Percentiles rank a stretch among this genome's conserved stretches.
Evolutionary conservation across 2,888 invertebrate species (phyloP).

Genomic region (Eupeodes latifasciatus): DNA sequence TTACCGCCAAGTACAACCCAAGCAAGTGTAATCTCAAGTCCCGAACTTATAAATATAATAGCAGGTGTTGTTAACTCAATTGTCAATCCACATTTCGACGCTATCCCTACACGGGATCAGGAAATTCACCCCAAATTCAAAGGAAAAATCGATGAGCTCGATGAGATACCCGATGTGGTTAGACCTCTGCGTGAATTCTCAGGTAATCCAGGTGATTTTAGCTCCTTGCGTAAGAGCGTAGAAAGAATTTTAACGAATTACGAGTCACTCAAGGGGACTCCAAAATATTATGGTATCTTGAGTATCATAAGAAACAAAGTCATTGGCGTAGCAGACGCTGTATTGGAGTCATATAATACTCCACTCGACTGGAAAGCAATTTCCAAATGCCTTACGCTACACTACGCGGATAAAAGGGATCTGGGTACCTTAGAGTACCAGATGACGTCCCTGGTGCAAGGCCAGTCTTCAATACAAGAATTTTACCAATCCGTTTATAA

Average conservation of each 20-base stretch:
- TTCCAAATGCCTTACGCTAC: not conserved
- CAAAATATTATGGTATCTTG: not conserved
- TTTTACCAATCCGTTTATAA: not conserved
- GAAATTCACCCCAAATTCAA: not conserved
- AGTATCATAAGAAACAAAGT: not conserved
- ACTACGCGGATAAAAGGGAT: slow-evolving; percentile 9
- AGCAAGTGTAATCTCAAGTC: not conserved
- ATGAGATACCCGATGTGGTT: not conserved
- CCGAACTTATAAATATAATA: not conserved
- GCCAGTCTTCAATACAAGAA: not conserved
- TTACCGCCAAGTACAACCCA: not conserved
- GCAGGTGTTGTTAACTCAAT: not conserved
- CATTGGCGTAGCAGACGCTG: not conserved
- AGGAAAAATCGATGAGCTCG: not conserved
- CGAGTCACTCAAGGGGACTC: not conserved
- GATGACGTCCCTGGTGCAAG: not conserved
- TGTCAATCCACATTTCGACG: not conserved
- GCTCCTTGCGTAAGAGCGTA: slow-evolving; percentile 1
- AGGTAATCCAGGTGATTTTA: not conserved
- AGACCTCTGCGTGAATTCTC: not conserved
- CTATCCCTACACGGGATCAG: not conserved
- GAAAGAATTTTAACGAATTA: slow-evolving; percentile 8
- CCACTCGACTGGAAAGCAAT: slow-evolving; percentile 1
- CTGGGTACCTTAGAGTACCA: not conserved
- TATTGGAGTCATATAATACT: not conserved